Conservation (phyloP, 2,113 vertebrate species). For the Eudyptes chrysolophus region DNA sequence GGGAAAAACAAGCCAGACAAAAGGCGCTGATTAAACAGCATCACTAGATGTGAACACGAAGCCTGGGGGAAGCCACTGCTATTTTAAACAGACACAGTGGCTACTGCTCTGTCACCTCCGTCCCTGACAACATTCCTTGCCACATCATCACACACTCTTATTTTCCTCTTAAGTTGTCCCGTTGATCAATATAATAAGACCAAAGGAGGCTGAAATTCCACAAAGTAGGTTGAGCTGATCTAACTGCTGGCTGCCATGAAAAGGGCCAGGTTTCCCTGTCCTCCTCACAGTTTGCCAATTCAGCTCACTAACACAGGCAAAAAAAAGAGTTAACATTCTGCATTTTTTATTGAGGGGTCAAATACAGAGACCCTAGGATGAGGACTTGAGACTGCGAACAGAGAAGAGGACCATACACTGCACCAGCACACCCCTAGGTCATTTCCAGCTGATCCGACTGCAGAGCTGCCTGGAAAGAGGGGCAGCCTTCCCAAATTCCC, state of each 20-base stretch:
- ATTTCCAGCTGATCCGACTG: not conserved
- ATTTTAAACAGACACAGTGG: not conserved
- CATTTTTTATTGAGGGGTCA: not conserved
- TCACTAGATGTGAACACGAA: not conserved
- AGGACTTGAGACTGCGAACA: not conserved
- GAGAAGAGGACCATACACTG: not conserved
- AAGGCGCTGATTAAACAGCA: not conserved
- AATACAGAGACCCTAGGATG: not conserved
- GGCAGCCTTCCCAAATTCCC: not conserved
- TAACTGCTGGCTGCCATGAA: not conserved
- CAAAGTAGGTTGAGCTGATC: not conserved
- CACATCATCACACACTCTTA: not conserved
- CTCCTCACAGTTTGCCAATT: not conserved
- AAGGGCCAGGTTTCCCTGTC: not conserved
- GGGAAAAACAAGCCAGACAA: not conserved
- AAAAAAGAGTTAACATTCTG: not conserved
- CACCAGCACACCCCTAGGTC: not conserved
- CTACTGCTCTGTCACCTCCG: not conserved
- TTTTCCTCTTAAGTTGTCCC: not conserved
- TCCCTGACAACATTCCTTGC: not conserved
- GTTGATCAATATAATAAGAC: not conserved
- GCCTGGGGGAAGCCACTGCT: not conserved
- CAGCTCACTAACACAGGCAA: not conserved
- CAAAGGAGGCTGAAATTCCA: not conserved
- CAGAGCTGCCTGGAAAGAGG: not conserved